These are phyloP conservation scores for Meloidogyne floridensis DNA, from an alignment of 1,140 invertebrate genomes.

Conservation along the genomic window DNA sequence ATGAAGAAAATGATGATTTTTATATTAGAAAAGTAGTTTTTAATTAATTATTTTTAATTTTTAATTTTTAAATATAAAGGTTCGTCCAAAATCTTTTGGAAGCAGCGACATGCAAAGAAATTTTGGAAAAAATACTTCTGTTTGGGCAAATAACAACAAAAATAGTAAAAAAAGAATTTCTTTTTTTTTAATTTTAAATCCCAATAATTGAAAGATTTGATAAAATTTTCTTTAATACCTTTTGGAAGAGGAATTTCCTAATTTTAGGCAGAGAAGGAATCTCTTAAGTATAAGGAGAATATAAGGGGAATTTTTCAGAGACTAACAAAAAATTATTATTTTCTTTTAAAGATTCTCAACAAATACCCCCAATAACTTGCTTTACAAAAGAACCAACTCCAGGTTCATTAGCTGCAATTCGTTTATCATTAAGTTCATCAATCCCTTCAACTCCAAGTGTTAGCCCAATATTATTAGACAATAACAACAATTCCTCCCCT, in stretches of 20 bases:
- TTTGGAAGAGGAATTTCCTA: too few relatives aligned
- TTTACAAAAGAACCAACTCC: conserved; percentile 11
- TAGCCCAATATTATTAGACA: not conserved
- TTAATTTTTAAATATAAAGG: too few relatives aligned
- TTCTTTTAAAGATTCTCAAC: not conserved
- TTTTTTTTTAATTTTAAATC: too few relatives aligned
- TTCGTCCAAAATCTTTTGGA: not conserved
- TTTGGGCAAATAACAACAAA: conserved; percentile 17
- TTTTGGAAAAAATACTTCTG: not conserved
- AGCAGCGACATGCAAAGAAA: not conserved
- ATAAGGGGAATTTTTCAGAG: not conserved
- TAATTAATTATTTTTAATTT: not conserved
- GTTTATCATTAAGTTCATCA: conserved; percentile 22
- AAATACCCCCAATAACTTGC: not conserved
- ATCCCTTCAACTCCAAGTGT: conserved; percentile 11
- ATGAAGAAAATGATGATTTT: not conserved
- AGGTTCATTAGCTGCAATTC: conserved; percentile 26
- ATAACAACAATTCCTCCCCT: not conserved
- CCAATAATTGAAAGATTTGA: too few relatives aligned
- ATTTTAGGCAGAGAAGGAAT: too few relatives aligned
- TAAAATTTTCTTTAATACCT: too few relatives aligned
- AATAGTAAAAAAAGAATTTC: not conserved
- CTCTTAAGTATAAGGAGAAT: too few relatives aligned
- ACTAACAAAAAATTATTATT: not conserved
- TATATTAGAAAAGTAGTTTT: not conserved